phyloP scores from a whole-genome alignment of 2,888 invertebrate species.

The Digitonthophagus gazella region DNA sequence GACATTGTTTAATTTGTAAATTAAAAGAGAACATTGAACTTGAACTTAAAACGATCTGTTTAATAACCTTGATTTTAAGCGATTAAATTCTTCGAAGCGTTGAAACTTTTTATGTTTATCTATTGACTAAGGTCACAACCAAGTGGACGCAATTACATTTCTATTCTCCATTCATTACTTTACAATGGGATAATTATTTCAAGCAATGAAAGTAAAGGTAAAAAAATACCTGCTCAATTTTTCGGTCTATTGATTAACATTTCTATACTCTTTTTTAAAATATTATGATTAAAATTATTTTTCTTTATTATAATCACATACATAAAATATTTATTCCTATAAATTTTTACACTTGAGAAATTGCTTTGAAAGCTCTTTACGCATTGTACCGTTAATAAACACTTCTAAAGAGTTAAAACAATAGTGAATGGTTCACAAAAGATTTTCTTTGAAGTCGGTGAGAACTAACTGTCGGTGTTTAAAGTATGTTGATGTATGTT shows the following conservation, averaged over 20 bases:
- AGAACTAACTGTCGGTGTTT: neutral
- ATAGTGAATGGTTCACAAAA: neutral
- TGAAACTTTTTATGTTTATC: neutral
- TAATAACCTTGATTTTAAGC: no score
- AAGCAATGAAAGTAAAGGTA: neutral
- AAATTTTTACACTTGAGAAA: no score
- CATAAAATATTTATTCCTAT: no score
- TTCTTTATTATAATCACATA: no score
- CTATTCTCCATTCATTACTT: neutral
- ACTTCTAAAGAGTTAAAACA: neutral
- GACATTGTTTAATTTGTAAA: no score
- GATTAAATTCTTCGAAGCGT: neutral
- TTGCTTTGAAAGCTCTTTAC: no score
- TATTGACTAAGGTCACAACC: neutral
- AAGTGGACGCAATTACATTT: neutral
- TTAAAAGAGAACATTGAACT: no score
- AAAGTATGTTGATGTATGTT: no score
- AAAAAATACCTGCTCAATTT: neutral
- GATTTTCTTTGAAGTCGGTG: neutral
- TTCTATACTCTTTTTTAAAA: no score
- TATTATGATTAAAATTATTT: neutral
- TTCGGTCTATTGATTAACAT: neutral
- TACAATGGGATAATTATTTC: neutral
- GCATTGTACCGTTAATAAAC: neutral
- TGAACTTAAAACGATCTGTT: no score